Evolutionary conservation across 2,888 invertebrate genomes (phyloP), one percentile per base, ranked within the genome.

Genomic region (Caenorhabditis becei): DNA sequence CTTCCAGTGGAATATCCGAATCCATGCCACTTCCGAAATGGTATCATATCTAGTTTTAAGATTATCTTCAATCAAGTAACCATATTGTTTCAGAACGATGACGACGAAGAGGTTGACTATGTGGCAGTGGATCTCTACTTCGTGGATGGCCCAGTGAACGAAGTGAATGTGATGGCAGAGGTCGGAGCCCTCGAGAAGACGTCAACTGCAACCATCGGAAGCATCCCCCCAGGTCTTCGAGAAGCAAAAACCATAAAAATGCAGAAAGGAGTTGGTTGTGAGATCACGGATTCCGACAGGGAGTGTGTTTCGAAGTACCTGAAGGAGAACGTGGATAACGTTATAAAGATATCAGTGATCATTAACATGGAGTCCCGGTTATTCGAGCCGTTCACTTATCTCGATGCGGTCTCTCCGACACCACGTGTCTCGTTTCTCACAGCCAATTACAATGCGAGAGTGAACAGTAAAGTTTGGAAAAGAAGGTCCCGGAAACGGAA

Each of bases 101-200:
- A 80, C 20, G 83, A 84, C n/a, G 85, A 85, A 37, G 83, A 83
- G 41, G 80, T 79, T 14, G 85, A 88, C 53, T 90, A 89, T 70
- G 89, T 90, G 24, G 90, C 90, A 37, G 86, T 90, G n/a, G 88
- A 88, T 37, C 67, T 90, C 10, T 90, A 90, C 67, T 88, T 88
- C 62, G 85, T 88, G 8, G 90, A 90, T 72, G 89, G 89, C 7
- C 89, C 89, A 1, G 84, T 89, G 7, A 88, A 85, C 66, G 85
- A 84, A 14, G 86, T 88, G 49, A 80, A 81, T 61, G 69, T 66
- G 47, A 74, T 75, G 69, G 83, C 83, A 8, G 82, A 82, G 18
- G 79, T 83, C 10, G 82, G 83, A 3, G 74, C 80, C 8, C 28
- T 80, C 1, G 75, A 82, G 41, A 84, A 82, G 47, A 61, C 72